Conservation (phyloP, 2,888 invertebrate species). For the Bruchidius siliquastri region DNA sequence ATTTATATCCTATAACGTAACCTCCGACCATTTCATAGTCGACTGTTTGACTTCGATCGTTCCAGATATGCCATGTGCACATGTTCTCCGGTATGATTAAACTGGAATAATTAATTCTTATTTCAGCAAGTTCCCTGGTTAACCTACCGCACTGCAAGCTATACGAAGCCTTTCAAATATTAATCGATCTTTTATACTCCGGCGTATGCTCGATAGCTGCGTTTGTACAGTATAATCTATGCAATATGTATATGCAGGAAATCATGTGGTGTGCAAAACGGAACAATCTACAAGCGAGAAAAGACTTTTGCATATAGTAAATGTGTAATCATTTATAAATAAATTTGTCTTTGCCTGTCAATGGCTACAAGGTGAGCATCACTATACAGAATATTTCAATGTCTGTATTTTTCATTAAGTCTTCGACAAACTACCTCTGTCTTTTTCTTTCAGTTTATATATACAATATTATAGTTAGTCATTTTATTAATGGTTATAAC, state of each 20-base stretch:
- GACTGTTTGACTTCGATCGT: not conserved
- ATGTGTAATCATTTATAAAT: no score
- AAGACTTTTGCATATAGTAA: no score
- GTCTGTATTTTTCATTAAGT: no score
- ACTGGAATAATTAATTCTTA: constrained; percentile 13
- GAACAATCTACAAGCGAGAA: no score
- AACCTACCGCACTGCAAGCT: not conserved
- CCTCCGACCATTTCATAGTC: not conserved
- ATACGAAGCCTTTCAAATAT: constrained; percentile 15
- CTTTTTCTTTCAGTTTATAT: no score
- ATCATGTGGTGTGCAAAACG: no score
- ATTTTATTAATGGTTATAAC: no score
- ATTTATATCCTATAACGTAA: not conserved
- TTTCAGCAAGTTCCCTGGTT: constrained; percentile 21
- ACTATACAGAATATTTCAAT: no score
- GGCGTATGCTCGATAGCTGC: not conserved
- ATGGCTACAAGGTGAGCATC: no score
- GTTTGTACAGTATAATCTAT: not conserved
- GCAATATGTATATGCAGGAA: not conserved
- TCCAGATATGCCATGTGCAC: constrained; percentile 14
- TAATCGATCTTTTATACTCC: not conserved
- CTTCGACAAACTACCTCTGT: no score
- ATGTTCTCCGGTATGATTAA: constrained; percentile 21
- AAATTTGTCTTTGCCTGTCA: no score
- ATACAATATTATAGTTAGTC: no score